Evolutionary conservation across 2,113 vertebrate species (phyloP).

Genomic region (Eleginops maclovinus): DNA sequence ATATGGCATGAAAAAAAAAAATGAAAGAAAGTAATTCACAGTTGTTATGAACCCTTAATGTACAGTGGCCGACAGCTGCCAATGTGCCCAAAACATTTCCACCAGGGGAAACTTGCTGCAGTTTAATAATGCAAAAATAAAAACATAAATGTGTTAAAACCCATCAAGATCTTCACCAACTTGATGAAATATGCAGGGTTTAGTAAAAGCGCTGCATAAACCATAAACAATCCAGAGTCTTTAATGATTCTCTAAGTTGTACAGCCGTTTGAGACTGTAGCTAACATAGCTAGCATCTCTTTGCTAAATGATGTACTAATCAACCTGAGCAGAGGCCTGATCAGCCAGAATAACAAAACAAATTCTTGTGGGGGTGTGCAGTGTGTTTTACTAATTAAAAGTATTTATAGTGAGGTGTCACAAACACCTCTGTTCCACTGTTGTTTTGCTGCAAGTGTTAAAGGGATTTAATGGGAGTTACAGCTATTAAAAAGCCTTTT

Average conservation of each 20-base stretch:
- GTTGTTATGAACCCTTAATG: too few relatives aligned
- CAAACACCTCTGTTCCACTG: conserved; percentile 15
- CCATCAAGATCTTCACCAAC: too few relatives aligned
- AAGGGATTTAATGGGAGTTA: conserved; percentile 12
- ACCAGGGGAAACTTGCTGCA: too few relatives aligned
- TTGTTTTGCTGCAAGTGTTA: conserved; percentile 32
- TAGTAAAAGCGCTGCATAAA: too few relatives aligned
- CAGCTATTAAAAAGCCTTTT: conserved; percentile 6
- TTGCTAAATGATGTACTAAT: neutral
- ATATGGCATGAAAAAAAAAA: too few relatives aligned
- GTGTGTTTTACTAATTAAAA: conserved; percentile 40
- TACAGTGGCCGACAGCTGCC: too few relatives aligned
- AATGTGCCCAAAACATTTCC: too few relatives aligned
- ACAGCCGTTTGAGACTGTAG: neutral
- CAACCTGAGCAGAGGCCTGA: neutral
- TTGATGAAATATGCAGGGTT: too few relatives aligned
- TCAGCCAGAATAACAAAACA: neutral
- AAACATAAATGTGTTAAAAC: too few relatives aligned
- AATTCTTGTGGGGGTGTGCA: conserved; percentile 11
- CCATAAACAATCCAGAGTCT: too few relatives aligned
- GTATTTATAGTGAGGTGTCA: conserved; percentile 45
- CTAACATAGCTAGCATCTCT: neutral
- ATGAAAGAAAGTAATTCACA: too few relatives aligned
- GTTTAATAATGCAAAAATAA: too few relatives aligned
- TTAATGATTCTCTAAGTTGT: neutral